Percentiles rank a stretch among this genome's conserved stretches.
Evolutionary conservation across 92 coral and sea anemone genomes (phyloP).

Genomic region (Porites cylindrica): DNA sequence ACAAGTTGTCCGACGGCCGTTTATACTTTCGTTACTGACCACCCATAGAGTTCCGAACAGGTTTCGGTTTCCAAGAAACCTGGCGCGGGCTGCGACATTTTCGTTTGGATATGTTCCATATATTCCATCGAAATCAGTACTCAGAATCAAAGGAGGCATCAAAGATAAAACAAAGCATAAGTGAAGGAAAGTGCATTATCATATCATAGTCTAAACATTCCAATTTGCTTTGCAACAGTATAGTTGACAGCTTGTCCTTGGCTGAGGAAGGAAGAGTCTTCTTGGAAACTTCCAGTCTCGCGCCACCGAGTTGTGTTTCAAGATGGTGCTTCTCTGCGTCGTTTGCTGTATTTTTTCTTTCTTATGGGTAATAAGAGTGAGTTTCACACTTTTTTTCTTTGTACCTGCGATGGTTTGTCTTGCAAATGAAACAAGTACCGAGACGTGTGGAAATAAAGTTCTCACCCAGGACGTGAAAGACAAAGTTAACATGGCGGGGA

Average conservation of each 20-base stretch:
- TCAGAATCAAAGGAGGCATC: neutral
- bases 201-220: neutral
- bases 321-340: constrained; percentile 12
- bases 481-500: constrained; percentile 61
- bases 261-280: neutral
- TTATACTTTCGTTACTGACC: neutral
- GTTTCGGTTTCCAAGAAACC: neutral
- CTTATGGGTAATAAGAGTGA: constrained; percentile 40
- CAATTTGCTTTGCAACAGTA: neutral
- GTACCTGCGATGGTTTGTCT: constrained; percentile 67
- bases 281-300: neutral
- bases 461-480: constrained; percentile 60
- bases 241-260: neutral
- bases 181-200: neutral
- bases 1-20: too few relatives aligned
- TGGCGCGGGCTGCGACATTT: neutral
- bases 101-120: neutral
- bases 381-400: constrained; percentile 55
- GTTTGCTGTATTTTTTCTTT: constrained; percentile 24
- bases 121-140: too few relatives aligned
- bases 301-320: neutral
- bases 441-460: constrained; percentile 67
- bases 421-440: constrained; percentile 53
- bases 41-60: neutral
- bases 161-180: neutral